These are phyloP conservation scores for Tetranychus piercei DNA, from an alignment of 2,888 invertebrate species.

Conservation along the genomic window DNA sequence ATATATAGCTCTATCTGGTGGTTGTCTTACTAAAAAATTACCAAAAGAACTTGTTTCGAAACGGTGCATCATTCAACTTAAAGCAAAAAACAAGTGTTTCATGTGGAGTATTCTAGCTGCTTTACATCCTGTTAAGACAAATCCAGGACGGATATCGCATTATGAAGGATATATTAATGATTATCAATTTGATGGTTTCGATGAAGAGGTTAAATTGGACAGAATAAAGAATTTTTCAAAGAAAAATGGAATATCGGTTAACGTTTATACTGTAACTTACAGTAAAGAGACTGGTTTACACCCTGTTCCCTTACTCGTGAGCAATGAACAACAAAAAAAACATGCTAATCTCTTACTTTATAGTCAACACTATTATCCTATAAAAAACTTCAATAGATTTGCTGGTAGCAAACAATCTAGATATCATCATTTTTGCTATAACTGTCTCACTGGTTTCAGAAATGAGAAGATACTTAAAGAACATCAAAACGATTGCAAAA, in stretches of 20 bases:
- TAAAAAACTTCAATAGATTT: neutral
- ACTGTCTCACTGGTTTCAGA: neutral
- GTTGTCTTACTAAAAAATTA: neutral
- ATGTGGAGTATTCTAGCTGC: neutral
- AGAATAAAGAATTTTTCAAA: neutral
- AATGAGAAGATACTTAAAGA: no score
- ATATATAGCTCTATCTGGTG: neutral
- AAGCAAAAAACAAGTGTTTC: neutral
- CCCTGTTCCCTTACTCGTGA: neutral
- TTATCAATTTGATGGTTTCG: neutral
- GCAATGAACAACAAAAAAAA: neutral
- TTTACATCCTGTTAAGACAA: neutral
- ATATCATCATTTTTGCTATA: neutral
- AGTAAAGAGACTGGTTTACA: no score
- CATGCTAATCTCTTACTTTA: neutral
- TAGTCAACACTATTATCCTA: neutral
- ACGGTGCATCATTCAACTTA: neutral
- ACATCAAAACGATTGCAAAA: neutral
- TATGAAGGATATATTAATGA: neutral
- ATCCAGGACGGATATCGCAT: neutral
- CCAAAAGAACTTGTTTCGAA: neutral
- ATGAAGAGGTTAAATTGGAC: neutral
- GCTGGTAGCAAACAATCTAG: neutral
- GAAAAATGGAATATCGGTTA: neutral
- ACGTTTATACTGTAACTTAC: neutral